Evolutionary conservation across 2,888 invertebrate species (phyloP), one percentile per base, ranked within the genome.

Genomic region (Philonicus albiceps): DNA sequence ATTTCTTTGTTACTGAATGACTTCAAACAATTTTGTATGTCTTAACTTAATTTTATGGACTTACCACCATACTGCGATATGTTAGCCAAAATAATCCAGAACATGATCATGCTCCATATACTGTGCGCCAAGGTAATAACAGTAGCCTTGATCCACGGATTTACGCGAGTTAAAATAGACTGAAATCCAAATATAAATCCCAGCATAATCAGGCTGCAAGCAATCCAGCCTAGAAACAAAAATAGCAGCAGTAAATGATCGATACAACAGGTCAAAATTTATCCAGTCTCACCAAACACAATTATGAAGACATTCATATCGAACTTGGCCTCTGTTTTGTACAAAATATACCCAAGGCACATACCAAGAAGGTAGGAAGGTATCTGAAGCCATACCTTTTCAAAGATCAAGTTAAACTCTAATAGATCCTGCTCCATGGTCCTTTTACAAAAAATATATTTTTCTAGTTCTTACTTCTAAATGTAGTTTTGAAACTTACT

Each of bases 321-420:
- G 2, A 90, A 87, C 31, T 89, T 89, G 73, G 89, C 95, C 88
- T 95, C 94, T 86, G 94, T 94, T 90, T 94, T 94, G 89, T 95
- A 95, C 37, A 96, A 92, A 81, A 95, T 93, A 94, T 96, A 96
- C 7, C 96, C 96, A 1, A 95, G 93, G 81, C 95, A 93, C 92
- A 96, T 95, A 19, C 96, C 96, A 78, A 95, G 93, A 73, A 96
- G 92, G 91, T 96, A 96, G 0, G 96, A 96, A 1, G 95, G 95
- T 30, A 96, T 93, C 76, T 96, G 93, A 1, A 96, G 95, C 94
- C 95, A 95, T 2, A 96, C 95, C 89, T 96, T 95, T 90, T 95
- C 95, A 87, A 96, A 95, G 55, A 96, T 93, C 89, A 94, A 93
- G 87, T 95, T 94, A 89, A 95, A 95, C 4, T 94, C 91, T 0